Evolutionary conservation across 1,140 invertebrate genomes (phyloP), one percentile per base, ranked within the genome.

Genomic region (Danaus plexippus): DNA sequence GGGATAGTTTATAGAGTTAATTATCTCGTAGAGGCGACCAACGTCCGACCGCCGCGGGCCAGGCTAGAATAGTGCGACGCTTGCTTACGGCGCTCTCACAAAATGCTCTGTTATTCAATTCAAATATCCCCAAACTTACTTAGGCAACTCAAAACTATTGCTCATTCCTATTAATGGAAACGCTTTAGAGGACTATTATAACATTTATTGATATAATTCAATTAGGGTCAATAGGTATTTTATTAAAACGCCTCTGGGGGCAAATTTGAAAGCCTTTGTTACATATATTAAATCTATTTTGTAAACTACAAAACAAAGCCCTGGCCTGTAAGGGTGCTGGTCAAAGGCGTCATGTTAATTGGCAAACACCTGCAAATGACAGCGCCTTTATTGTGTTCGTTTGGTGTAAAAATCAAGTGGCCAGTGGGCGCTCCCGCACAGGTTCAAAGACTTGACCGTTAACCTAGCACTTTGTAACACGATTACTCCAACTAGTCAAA

Each of bases 401-500:
- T 77, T 64, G 71, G 75, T 66, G 78, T 78, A 85, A 85, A 85
- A 85, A 85, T 85, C 79, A 82, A 77, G 77, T 72, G 61, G 13
- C n/a, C 41, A 32, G 22, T 32, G 5, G 4, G 4, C 55, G 43
- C 55, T 56, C 57, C 58, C 60, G 59, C 67, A 56, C 59, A 50
- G 66, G 70, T 71, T 75, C 78, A 85, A 80, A 83, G 80, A 81
- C 71, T 77, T 80, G 80, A 80, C 80, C 78, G 71, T 75, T 73
- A 61, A 68, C 69, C 65, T 63, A 67, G 68, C 64, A 78, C 83
- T 86, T 85, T 86, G 83, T 86, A 83, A 86, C 80, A 67, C 83
- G 80, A 86, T 86, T 82, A 86, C 78, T 69, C 70, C 61, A 75
- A 85, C 76, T 85, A 84, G 80, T 86, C 83, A 78, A 86, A 86